Evolutionary conservation across 2,797 vertebrate genomes (phyloP).

Genomic region (Acropternis orthonyx): DNA sequence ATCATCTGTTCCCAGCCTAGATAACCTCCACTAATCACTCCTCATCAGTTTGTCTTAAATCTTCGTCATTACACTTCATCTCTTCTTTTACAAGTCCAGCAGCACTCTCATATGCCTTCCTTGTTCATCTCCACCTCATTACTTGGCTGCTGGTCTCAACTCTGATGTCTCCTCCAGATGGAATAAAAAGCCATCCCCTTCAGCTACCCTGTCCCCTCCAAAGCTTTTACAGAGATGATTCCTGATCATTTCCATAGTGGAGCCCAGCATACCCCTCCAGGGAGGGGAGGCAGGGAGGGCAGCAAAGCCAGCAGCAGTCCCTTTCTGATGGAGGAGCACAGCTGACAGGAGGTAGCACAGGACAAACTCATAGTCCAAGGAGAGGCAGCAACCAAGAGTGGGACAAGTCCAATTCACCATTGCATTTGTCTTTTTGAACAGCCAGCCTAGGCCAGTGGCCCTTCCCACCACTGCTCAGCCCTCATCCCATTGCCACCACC

Average conservation of each 20-base stretch:
- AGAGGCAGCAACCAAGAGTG: not conserved
- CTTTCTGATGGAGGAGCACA: not conserved
- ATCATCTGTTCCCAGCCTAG: not conserved
- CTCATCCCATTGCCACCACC: accelerated
- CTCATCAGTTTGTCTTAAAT: not conserved
- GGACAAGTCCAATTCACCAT: not conserved
- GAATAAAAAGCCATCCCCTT: not conserved
- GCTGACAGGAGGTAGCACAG: not conserved
- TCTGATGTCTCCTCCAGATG: not conserved
- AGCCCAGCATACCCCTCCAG: not conserved
- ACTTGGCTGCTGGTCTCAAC: not conserved
- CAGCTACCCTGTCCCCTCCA: not conserved
- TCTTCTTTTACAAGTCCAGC: not conserved
- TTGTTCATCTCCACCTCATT: not conserved
- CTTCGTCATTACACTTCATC: not conserved
- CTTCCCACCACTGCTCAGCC: not conserved
- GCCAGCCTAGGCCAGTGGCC: not conserved
- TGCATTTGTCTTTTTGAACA: not conserved
- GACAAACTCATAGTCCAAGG: not conserved
- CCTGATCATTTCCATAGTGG: not conserved
- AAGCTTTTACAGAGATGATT: not conserved
- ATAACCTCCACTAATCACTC: not conserved
- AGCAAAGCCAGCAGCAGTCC: not conserved
- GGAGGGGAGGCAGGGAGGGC: not conserved
- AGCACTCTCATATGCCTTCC: not conserved